Conservation (phyloP, 2,113 vertebrate species). For the Esox niger region DNA sequence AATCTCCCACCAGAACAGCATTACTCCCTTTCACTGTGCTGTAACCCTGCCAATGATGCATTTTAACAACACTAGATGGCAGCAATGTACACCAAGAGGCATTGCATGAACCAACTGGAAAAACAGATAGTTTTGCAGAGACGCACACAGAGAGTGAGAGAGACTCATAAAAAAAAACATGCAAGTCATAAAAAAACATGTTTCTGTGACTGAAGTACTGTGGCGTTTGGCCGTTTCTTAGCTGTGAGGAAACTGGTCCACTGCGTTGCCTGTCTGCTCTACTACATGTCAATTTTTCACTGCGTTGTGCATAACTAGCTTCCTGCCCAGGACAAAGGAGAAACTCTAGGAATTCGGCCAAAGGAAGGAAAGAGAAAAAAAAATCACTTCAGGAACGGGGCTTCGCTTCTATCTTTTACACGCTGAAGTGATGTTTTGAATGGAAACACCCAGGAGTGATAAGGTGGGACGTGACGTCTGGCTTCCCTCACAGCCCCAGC, state of each 20-base stretch:
- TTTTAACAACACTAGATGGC: slow-evolving; percentile 65
- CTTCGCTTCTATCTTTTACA: slow-evolving; percentile 49
- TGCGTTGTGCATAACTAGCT: too few species aligned
- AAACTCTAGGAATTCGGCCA: slow-evolving; percentile 45
- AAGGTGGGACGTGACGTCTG: slow-evolving; percentile 67
- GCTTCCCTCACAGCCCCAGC: slow-evolving; percentile 58
- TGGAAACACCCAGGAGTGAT: slow-evolving; percentile 70
- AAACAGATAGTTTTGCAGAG: too few species aligned
- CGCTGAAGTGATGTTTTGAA: slow-evolving; percentile 51
- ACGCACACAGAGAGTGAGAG: slow-evolving; percentile 19
- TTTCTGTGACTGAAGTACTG: neutral
- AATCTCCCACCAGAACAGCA: too few species aligned
- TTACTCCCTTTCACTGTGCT: too few species aligned
- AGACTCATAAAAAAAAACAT: too few species aligned
- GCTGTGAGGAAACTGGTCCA: slow-evolving; percentile 13
- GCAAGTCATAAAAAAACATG: slow-evolving; percentile 37
- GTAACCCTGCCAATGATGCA: slow-evolving; percentile 19
- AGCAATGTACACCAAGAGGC: slow-evolving; percentile 49
- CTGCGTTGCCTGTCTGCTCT: too few species aligned
- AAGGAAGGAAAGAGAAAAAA: slow-evolving; percentile 52
- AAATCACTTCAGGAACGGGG: neutral
- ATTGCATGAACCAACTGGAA: slow-evolving; percentile 15
- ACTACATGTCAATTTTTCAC: too few species aligned
- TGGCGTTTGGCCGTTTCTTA: slow-evolving; percentile 7
- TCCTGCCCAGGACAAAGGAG: slow-evolving; percentile 55